phyloP scores from a whole-genome alignment of 2,888 invertebrate genomes.

The Meteorus cinctellus region DNA sequence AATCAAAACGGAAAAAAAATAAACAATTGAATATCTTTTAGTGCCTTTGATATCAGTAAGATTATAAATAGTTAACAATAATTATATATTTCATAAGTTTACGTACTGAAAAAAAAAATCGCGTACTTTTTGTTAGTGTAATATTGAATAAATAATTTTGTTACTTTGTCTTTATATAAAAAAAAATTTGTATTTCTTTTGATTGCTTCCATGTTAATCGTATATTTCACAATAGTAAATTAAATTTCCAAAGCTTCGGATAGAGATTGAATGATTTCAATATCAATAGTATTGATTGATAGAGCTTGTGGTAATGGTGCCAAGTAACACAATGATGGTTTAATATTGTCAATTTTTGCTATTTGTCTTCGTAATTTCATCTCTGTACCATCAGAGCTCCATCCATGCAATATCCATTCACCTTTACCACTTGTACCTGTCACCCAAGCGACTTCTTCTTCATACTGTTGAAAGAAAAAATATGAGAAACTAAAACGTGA shows the following conservation, averaged over 20 bases:
- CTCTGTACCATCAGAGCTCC: conserved; percentile 55
- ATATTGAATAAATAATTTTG: conserved; percentile 49
- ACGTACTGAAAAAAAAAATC: neutral
- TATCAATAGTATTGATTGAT: conserved; percentile 50
- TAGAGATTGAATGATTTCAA: conserved; percentile 54
- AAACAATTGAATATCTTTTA: neutral
- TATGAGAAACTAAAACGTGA: conserved; percentile 15
- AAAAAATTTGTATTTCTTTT: neutral
- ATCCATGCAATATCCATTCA: conserved; percentile 64
- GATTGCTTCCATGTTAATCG: neutral
- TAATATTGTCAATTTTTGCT: conserved; percentile 57
- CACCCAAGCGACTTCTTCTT: conserved; percentile 59
- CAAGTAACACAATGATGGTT: conserved; percentile 51
- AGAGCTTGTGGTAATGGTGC: conserved; percentile 61
- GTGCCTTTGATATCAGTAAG: neutral
- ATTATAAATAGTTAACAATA: neutral
- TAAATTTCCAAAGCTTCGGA: conserved; percentile 53
- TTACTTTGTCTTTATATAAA: conserved; percentile 43
- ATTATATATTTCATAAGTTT: neutral
- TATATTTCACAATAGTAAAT: conserved; percentile 34
- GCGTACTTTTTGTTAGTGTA: conserved; percentile 2
- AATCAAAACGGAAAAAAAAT: neutral
- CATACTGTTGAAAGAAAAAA: conserved; percentile 52
- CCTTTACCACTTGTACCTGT: conserved; percentile 52
- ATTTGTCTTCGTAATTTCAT: conserved; percentile 60